Conservation (phyloP, 2,113 vertebrate species). For the Xyliphius kryptos region DNA sequence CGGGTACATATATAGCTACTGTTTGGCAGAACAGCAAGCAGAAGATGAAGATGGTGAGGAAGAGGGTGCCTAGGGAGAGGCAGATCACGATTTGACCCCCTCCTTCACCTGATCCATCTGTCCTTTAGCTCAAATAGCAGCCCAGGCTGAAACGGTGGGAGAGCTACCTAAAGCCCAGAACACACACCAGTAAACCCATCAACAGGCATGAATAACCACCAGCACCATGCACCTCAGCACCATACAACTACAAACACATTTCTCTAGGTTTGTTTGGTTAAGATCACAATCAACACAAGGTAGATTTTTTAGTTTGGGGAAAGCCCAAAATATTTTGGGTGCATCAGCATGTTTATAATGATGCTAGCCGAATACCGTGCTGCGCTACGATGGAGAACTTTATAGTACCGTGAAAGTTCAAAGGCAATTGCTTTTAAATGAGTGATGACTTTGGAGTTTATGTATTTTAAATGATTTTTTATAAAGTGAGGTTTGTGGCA, state of each 20-base stretch:
- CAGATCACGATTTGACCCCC: slow-evolving; percentile 13
- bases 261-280: too few relatives aligned
- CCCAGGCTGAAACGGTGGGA: slow-evolving; percentile 21
- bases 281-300: too few relatives aligned
- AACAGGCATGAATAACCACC: slow-evolving; percentile 10
- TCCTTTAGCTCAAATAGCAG: slow-evolving; percentile 23
- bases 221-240: slow-evolving; percentile 3
- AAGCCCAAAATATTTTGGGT: too few relatives aligned
- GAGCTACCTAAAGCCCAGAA: slow-evolving; percentile 20
- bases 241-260: background rate
- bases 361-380: too few relatives aligned
- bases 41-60: background rate
- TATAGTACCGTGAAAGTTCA: too few relatives aligned
- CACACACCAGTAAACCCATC: slow-evolving; percentile 20
- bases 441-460: too few relatives aligned
- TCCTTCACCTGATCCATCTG: slow-evolving; percentile 35
- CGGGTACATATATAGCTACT: background rate
- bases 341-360: too few relatives aligned
- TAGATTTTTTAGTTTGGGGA: too few relatives aligned
- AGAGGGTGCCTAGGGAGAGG: slow-evolving; percentile 6
- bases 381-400: too few relatives aligned
- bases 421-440: too few relatives aligned
- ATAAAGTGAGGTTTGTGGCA: too few relatives aligned
- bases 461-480: too few relatives aligned
- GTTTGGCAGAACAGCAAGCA: background rate